These are phyloP conservation scores for Perca flavescens DNA, from an alignment of 2,113 vertebrate genomes.

Conservation along the genomic window DNA sequence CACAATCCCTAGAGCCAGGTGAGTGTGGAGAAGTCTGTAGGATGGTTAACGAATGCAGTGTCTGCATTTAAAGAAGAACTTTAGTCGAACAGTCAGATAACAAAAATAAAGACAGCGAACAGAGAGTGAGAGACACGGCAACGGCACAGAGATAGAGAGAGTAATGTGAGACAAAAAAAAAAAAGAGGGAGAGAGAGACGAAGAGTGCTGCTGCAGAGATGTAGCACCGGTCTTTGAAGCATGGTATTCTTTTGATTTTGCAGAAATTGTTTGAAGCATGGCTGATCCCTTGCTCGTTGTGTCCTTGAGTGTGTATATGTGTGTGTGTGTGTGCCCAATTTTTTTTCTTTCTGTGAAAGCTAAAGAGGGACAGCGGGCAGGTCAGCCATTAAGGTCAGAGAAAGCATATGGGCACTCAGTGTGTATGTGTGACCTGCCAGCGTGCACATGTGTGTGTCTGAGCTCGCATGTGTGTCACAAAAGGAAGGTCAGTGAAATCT, in stretches of 20 bases:
- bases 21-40: slow-evolving; percentile 34
- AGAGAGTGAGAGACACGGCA: not conserved
- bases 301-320: slow-evolving; percentile 65
- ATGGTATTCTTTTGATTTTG: slow-evolving; percentile 77
- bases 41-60: not conserved
- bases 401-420: slow-evolving; percentile 69
- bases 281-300: slow-evolving; percentile 57
- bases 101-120: slow-evolving; percentile 28
- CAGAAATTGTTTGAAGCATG: slow-evolving; percentile 68
- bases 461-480: slow-evolving; percentile 27
- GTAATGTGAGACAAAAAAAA: slow-evolving; percentile 26
- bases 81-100: slow-evolving; percentile 20
- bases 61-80: slow-evolving; percentile 27
- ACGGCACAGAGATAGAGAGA: slow-evolving; percentile 25
- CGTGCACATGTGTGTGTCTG: slow-evolving; percentile 34
- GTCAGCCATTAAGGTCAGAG: slow-evolving; percentile 71
- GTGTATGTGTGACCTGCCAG: slow-evolving; percentile 59
- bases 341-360: slow-evolving; percentile 43
- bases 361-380: slow-evolving; percentile 67
- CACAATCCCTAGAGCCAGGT: slow-evolving; percentile 92
- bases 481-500: slow-evolving; percentile 72
- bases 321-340: slow-evolving; percentile 18
- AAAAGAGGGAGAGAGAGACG: slow-evolving; percentile 15
- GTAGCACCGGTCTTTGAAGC: slow-evolving; percentile 71
- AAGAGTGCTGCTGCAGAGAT: slow-evolving; percentile 41